Evolutionary conservation across 1,140 invertebrate species (phyloP).

Genomic region (Ladona fulva): DNA sequence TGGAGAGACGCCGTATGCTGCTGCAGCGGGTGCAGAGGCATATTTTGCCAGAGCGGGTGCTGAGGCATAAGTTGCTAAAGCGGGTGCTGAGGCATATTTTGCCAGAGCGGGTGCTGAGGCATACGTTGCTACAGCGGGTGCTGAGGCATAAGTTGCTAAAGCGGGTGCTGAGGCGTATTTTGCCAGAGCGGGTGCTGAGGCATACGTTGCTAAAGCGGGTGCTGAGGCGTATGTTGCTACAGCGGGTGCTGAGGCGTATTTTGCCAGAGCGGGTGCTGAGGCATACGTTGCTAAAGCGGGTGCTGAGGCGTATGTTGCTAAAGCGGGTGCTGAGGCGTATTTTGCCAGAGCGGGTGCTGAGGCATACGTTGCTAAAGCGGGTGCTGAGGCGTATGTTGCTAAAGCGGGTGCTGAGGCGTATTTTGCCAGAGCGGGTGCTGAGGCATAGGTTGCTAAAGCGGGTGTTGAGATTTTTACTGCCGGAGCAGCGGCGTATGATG

Average conservation of each 20-base stretch:
- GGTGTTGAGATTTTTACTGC: too few relatives aligned
- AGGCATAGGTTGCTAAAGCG: neutral
- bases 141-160: neutral
- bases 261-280: neutral
- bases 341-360: neutral
- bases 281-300: neutral
- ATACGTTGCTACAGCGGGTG: neutral
- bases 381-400: neutral
- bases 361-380: neutral
- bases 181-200: neutral
- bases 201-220: neutral
- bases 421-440: neutral
- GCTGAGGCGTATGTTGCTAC: neutral
- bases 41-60: neutral
- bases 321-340: neutral
- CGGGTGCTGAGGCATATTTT: neutral
- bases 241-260: neutral
- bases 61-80: neutral
- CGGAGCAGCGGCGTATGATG: neutral
- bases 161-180: neutral
- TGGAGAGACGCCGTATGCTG: neutral
- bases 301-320: neutral
- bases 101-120: neutral
- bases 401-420: neutral
- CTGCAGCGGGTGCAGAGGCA: neutral